Conservation (phyloP, 2,888 invertebrate genomes). For the Julus scandinavius region DNA sequence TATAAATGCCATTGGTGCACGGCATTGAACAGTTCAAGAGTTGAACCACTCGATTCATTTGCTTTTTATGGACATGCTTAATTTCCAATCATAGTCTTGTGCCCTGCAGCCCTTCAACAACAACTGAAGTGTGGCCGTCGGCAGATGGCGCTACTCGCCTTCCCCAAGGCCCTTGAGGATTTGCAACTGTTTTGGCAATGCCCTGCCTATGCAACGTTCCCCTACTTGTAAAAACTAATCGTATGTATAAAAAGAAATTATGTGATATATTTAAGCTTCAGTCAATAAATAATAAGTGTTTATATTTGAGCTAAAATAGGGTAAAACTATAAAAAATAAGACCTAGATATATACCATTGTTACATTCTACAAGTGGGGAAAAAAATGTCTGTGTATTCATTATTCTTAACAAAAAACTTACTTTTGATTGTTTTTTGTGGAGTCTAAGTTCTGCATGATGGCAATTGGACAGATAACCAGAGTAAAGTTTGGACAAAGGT, state of each 20-base stretch:
- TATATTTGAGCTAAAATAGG: too few relatives aligned
- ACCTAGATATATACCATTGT: too few relatives aligned
- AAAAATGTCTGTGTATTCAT: too few relatives aligned
- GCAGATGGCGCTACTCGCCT: not conserved
- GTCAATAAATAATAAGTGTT: too few relatives aligned
- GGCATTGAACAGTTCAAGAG: not conserved
- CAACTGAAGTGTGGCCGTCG: not conserved
- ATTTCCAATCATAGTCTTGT: not conserved
- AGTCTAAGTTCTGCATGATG: not conserved
- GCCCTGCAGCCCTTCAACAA: not conserved
- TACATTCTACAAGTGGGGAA: too few relatives aligned
- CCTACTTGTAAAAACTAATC: too few relatives aligned
- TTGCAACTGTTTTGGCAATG: too few relatives aligned
- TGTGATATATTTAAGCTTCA: too few relatives aligned
- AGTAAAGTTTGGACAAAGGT: not conserved
- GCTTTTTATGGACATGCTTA: not conserved
- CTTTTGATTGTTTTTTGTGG: not conserved
- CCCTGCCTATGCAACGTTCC: too few relatives aligned
- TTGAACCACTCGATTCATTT: constrained; percentile 5
- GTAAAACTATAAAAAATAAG: too few relatives aligned
- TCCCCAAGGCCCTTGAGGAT: not conserved
- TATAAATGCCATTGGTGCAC: not conserved
- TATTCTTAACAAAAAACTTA: too few relatives aligned
- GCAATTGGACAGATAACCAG: not conserved
- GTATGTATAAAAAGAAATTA: too few relatives aligned